Evolutionary conservation across 2,113 vertebrate genomes (phyloP).

Genomic region (Callipepla californica): DNA sequence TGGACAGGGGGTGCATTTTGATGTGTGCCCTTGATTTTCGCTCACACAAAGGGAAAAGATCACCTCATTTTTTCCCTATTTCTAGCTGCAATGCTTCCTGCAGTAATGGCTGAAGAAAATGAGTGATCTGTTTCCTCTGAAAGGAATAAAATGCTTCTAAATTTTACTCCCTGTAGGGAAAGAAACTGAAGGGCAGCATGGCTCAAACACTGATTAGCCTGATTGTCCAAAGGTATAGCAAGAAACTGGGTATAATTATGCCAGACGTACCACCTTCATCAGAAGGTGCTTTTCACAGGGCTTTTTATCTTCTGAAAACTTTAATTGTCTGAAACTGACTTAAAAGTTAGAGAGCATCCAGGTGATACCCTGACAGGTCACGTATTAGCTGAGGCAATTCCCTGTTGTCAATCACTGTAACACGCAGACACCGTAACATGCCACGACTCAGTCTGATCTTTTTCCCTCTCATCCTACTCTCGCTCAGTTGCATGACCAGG

Average conservation of each 20-base stretch:
- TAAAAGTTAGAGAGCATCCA: background rate
- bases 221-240: background rate
- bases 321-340: background rate
- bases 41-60: background rate
- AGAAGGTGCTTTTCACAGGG: background rate
- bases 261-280: background rate
- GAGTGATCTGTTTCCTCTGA: background rate
- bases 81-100: background rate
- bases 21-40: background rate
- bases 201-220: background rate
- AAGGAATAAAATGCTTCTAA: background rate
- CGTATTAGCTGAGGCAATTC: background rate
- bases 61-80: background rate
- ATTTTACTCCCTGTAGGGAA: background rate
- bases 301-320: conserved; percentile 2
- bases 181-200: background rate
- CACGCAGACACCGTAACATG: background rate
- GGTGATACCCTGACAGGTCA: background rate
- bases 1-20: background rate
- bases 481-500: background rate
- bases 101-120: background rate
- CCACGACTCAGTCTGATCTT: background rate
- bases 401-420: background rate
- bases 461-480: background rate
- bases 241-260: background rate